These are phyloP conservation scores for Amiota minor DNA, from an alignment of 2,888 invertebrate species.

Conservation along the genomic window DNA sequence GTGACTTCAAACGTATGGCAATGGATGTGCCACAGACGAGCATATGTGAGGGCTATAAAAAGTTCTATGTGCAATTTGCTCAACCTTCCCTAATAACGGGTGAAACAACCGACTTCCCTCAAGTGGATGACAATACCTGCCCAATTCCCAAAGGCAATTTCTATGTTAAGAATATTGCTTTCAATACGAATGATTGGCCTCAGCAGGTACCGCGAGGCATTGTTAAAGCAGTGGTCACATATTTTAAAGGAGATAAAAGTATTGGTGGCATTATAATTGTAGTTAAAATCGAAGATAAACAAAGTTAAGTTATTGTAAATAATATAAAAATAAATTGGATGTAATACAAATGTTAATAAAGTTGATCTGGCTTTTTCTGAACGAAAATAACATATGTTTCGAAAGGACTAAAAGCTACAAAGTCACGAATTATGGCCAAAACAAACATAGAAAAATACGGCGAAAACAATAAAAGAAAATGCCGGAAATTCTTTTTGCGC, in stretches of 20 bases:
- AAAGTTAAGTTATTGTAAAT: not conserved
- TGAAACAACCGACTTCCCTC: constrained; percentile 61
- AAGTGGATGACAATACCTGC: constrained; percentile 59
- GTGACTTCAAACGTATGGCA: constrained; percentile 60
- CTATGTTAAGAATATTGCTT: constrained; percentile 53
- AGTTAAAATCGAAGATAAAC: constrained; percentile 58
- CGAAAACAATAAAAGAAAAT: constrained; percentile 35
- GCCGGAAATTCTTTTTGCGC: constrained; percentile 55
- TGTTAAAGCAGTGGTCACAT: constrained; percentile 59
- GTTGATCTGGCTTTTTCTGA: not conserved
- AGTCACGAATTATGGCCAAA: constrained; percentile 45
- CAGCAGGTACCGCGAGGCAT: constrained; percentile 62
- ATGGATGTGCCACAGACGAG: constrained; percentile 61
- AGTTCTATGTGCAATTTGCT: constrained; percentile 61
- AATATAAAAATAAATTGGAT: not conserved
- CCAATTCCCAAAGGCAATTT: constrained; percentile 63
- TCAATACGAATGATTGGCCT: constrained; percentile 64
- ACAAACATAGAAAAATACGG: constrained; percentile 40
- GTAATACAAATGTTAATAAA: not conserved
- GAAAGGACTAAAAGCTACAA: constrained; percentile 46
- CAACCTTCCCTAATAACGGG: constrained; percentile 59
- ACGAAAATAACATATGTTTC: not conserved
- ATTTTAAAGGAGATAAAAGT: constrained; percentile 52
- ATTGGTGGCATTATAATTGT: constrained; percentile 57
- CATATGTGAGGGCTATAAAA: constrained; percentile 64